Conservation (phyloP, 2,113 vertebrate genomes). For the Nematolebias whitei region DNA sequence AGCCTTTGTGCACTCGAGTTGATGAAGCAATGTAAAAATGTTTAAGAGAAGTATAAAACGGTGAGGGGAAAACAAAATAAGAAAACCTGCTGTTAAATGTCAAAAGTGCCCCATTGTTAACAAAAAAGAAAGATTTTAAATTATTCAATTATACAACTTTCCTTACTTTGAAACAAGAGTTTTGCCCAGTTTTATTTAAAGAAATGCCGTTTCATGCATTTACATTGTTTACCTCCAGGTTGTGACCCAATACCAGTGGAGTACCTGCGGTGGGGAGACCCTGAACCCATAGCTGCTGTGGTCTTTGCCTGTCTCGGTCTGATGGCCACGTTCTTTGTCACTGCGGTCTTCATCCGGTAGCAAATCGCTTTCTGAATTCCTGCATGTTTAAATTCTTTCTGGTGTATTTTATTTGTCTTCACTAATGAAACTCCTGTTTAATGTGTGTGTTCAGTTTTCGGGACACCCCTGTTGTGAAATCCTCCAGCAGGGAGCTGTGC, state of each 20-base stretch:
- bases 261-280: conserved; percentile 95
- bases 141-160: not conserved
- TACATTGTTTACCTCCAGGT: conserved; percentile 73
- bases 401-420: not conserved
- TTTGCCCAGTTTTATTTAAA: not conserved
- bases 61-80: no score
- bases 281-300: conserved; percentile 95
- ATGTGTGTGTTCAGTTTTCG: conserved; percentile 71
- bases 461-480: conserved; percentile 97
- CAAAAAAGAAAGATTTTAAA: no score
- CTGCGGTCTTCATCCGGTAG: conserved; percentile 91
- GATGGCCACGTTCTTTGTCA: conserved; percentile 93
- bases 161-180: not conserved
- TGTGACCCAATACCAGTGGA: conserved; percentile 94
- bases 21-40: no score
- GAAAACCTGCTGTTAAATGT: no score
- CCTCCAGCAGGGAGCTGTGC: conserved; percentile 96
- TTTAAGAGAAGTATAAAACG: no score
- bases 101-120: no score
- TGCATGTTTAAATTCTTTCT: not conserved
- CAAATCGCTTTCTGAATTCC: not conserved
- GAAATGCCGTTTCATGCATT: not conserved
- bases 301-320: conserved; percentile 95
- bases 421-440: not conserved
- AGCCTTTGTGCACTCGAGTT: no score